Conservation (phyloP, 2,888 invertebrate genomes). For the Meliscaeva auricollis region DNA sequence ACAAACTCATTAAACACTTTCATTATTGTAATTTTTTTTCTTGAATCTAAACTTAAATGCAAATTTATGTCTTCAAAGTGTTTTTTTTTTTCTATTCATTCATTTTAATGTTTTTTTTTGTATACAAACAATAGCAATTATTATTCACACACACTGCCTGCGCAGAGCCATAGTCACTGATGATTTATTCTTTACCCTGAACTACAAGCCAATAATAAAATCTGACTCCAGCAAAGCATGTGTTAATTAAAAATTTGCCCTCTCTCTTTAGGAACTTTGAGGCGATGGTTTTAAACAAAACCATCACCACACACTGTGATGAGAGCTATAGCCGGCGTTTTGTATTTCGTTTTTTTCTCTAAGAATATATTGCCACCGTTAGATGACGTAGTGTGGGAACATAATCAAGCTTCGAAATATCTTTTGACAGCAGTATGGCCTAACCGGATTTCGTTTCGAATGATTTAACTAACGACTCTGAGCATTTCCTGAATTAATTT, state of each 20-base stretch:
- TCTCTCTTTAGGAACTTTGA: constrained; percentile 28
- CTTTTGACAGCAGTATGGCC: not conserved
- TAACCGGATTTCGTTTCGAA: constrained; percentile 46
- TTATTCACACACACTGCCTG: constrained; percentile 16
- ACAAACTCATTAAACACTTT: constrained; percentile 30
- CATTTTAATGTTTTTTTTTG: constrained; percentile 37
- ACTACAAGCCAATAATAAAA: constrained; percentile 42
- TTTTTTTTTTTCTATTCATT: constrained; percentile 26
- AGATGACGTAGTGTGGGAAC: constrained; percentile 43
- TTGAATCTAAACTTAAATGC: constrained; percentile 33
- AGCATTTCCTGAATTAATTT: constrained; percentile 51
- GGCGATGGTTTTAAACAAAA: not conserved
- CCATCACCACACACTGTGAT: constrained; percentile 25
- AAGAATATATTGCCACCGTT: constrained; percentile 36
- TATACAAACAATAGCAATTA: constrained; percentile 45
- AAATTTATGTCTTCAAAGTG: constrained; percentile 19
- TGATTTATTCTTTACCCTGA: constrained; percentile 49
- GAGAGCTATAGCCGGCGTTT: constrained; percentile 10
- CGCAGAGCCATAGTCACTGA: constrained; percentile 21
- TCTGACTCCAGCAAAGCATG: constrained; percentile 46
- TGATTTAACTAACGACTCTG: constrained; percentile 31
- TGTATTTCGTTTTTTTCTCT: not conserved
- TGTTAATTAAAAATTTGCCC: constrained; percentile 65
- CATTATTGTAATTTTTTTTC: constrained; percentile 1
- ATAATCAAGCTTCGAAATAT: not conserved